A percentile compares a stretch with the other conserved stretches of the same genome.
phyloP scores from a whole-genome alignment of 2,888 invertebrate species.

The Parnassius apollo region DNA sequence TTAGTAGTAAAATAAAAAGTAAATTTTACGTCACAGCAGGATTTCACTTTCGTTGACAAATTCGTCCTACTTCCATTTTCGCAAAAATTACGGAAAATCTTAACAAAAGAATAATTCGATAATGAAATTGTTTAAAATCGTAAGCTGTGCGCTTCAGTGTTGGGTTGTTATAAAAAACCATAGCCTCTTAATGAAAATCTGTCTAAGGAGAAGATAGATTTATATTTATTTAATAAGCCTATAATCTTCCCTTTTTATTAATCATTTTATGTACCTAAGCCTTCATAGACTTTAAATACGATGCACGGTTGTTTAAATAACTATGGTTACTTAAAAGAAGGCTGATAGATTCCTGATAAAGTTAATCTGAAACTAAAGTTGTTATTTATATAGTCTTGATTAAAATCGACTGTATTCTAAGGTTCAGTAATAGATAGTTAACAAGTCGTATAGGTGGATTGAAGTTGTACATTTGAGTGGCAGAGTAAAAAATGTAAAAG shows the following conservation, averaged over 20 bases:
- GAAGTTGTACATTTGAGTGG: no score
- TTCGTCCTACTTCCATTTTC: neutral
- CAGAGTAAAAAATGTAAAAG: no score
- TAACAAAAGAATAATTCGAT: neutral
- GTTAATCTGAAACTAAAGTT: neutral
- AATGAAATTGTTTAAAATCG: neutral
- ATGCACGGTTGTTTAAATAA: neutral
- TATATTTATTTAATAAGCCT: no score
- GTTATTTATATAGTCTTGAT: neutral
- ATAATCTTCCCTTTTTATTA: no score
- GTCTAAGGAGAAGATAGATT: no score
- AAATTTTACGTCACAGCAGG: neutral
- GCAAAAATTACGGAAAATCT: neutral
- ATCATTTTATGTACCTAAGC: no score
- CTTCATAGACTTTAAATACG: no score
- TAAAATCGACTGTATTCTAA: no score
- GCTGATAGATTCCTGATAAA: neutral
- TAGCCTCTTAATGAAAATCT: no score
- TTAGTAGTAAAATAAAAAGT: neutral
- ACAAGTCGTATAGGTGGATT: no score
- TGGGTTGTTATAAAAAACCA: neutral
- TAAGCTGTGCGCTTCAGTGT: neutral
- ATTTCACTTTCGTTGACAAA: constrained; percentile 1
- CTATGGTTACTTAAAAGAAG: constrained; percentile 1
- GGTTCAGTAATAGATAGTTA: no score